phyloP scores from a whole-genome alignment of 2,888 invertebrate genomes.

The Sympetrum striolatum region DNA sequence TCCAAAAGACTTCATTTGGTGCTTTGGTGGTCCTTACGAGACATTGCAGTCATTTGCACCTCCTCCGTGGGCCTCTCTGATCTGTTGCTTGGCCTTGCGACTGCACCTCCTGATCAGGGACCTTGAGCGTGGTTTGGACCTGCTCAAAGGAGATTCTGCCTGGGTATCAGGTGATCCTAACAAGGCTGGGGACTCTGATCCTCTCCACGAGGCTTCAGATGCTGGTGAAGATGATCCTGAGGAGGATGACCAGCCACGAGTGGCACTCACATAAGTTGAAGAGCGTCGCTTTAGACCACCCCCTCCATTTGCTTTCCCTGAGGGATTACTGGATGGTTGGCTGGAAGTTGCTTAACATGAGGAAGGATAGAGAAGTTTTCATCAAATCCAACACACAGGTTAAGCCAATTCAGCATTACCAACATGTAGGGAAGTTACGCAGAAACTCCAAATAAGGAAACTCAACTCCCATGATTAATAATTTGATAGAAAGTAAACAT shows the following conservation, averaged over 20 bases:
- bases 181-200: constrained; percentile 54
- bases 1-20: not conserved
- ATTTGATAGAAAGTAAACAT: too few species aligned
- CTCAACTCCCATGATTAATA: too few species aligned
- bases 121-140: constrained; percentile 71
- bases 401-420: too few species aligned
- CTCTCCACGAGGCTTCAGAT: constrained; percentile 55
- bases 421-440: too few species aligned
- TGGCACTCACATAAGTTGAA: constrained; percentile 69
- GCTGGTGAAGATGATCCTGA: constrained; percentile 54
- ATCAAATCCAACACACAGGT: too few species aligned
- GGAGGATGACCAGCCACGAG: constrained; percentile 33
- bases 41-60: constrained; percentile 73
- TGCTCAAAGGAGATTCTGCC: constrained; percentile 55
- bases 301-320: constrained; percentile 54
- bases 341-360: constrained; percentile 1
- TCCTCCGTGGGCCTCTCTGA: constrained; percentile 70
- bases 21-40: constrained; percentile 63
- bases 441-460: too few species aligned
- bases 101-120: constrained; percentile 81
- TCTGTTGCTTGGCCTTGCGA: constrained; percentile 79
- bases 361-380: not conserved
- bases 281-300: constrained; percentile 70
- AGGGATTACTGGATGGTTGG: constrained; percentile 54
- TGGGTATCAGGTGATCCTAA: constrained; percentile 55